These are phyloP conservation scores for Ptychadena robeensis DNA, from an alignment of 2,797 vertebrate genomes.

Conservation along the genomic window DNA sequence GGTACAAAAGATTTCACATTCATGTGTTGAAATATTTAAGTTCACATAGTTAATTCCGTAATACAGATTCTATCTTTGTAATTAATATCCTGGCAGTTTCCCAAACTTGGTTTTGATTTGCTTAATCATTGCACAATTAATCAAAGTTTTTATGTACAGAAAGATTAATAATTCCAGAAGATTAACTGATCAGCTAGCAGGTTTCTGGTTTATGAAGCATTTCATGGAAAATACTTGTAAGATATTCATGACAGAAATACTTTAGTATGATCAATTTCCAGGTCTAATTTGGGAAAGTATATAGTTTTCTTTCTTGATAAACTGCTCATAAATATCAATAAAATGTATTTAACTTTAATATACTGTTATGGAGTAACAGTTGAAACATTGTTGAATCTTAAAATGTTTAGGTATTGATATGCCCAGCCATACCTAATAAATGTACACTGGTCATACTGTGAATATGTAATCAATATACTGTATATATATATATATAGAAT, in stretches of 20 bases:
- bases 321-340: background rate
- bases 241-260: constrained; percentile 27
- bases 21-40: background rate
- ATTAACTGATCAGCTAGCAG: constrained; percentile 37
- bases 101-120: constrained; percentile 37
- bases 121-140: constrained; percentile 43
- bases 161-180: constrained; percentile 43
- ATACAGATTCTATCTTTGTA: constrained; percentile 32
- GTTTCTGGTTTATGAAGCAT: constrained; percentile 47
- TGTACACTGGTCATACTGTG: no score
- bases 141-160: constrained; percentile 45
- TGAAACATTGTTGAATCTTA: background rate
- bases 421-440: background rate
- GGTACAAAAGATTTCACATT: background rate
- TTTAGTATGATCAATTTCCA: constrained; percentile 15
- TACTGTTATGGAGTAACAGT: background rate
- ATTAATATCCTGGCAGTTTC: constrained; percentile 34
- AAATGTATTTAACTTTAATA: constrained; percentile 8
- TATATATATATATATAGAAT: no score
- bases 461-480: no score
- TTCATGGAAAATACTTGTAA: constrained; percentile 43
- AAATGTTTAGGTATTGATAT: background rate
- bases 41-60: constrained; percentile 19
- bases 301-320: constrained; percentile 7
- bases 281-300: constrained; percentile 27